Percentiles rank a stretch among this genome's conserved stretches.
Conservation (phyloP, 2,797 vertebrate genomes). For the Xiphorhynchus erythropygius region DNA sequence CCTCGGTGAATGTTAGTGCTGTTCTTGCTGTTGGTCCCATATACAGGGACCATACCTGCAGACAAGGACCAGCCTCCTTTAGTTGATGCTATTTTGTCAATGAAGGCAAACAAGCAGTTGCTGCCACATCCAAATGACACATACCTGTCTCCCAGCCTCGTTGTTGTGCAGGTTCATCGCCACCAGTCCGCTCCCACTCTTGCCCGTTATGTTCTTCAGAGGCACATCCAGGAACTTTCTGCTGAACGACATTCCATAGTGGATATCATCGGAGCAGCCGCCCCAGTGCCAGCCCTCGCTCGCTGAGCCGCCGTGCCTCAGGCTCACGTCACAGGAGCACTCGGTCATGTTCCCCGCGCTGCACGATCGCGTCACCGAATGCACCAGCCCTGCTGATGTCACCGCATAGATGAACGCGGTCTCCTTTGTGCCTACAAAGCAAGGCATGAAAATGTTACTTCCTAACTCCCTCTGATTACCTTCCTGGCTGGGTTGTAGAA, state of each 20-base stretch:
- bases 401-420: conserved; percentile 90
- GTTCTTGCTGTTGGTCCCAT: background rate
- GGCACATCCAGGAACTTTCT: conserved; percentile 86
- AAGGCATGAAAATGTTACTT: background rate
- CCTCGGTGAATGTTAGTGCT: background rate
- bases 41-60: background rate
- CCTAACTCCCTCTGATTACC: background rate
- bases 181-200: conserved; percentile 70
- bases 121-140: background rate
- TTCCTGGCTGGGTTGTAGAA: background rate
- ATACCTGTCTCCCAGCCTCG: conserved; percentile 92
- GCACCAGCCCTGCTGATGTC: conserved; percentile 90
- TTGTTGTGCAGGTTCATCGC: conserved; percentile 92
- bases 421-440: conserved; percentile 89
- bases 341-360: conserved; percentile 92
- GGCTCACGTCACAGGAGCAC: conserved; percentile 87
- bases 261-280: conserved; percentile 92
- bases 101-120: accelerated
- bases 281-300: conserved; percentile 94
- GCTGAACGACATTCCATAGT: conserved; percentile 91
- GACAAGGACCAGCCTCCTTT: background rate
- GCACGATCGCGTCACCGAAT: conserved; percentile 89
- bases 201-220: conserved; percentile 70
- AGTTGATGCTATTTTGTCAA: background rate
- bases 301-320: conserved; percentile 78